Conservation (phyloP, 2,113 vertebrate species). For the Uria lomvia region DNA sequence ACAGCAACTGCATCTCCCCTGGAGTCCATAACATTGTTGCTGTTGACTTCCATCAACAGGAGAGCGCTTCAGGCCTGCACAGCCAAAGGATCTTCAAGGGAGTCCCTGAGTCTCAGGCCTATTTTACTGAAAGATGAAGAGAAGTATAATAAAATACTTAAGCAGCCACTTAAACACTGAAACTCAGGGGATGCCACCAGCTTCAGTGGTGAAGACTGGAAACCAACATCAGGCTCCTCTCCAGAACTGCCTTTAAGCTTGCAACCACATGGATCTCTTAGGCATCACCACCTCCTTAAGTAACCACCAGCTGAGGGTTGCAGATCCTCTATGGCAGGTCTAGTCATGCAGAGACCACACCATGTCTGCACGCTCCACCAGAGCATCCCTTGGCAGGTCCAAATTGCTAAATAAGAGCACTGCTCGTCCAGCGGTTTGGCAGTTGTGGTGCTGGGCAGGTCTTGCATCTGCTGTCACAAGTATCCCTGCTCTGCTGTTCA, state of each 20-base stretch:
- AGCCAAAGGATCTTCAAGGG: not conserved
- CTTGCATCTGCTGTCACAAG: not conserved
- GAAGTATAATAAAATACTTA: not conserved
- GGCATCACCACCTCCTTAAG: not conserved
- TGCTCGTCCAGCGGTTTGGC: not conserved
- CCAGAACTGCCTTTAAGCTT: not conserved
- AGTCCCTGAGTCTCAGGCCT: not conserved
- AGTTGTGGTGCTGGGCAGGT: not conserved
- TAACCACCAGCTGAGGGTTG: not conserved
- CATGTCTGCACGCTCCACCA: not conserved
- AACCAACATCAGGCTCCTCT: not conserved
- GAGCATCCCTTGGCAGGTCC: not conserved
- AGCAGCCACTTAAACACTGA: not conserved
- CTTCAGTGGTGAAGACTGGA: not conserved
- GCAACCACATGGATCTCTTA: rapidly evolving
- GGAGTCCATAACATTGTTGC: not conserved
- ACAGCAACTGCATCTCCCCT: not conserved
- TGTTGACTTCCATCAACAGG: not conserved
- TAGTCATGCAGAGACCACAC: not conserved
- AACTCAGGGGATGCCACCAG: not conserved
- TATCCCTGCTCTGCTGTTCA: not conserved
- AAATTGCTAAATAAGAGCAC: not conserved
- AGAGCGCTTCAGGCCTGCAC: not conserved
- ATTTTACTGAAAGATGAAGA: not conserved
- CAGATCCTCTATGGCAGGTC: not conserved